Conservation (phyloP, 2,797 vertebrate species). For the Botia almorhae region DNA sequence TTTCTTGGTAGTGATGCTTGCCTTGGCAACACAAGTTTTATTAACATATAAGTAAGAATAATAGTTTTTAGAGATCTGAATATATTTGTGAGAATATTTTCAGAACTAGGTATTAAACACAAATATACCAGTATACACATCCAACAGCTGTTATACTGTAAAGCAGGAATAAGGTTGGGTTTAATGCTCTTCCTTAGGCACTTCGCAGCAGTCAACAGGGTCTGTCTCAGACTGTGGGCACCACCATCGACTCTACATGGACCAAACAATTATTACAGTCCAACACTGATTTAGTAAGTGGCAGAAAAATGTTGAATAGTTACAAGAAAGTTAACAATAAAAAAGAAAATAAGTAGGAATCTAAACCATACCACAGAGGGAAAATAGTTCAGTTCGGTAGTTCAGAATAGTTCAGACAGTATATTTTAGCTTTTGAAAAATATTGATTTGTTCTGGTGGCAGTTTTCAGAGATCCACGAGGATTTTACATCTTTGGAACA, state of each 20-base stretch:
- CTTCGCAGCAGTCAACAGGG: conserved; percentile 69
- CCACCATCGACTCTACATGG: conserved; percentile 69
- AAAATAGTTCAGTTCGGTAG: too few relatives aligned
- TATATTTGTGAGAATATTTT: too few relatives aligned
- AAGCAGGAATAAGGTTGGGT: neutral
- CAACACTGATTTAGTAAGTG: conserved; percentile 76
- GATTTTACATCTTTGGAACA: conserved; percentile 73
- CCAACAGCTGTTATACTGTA: neutral
- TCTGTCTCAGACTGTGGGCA: conserved; percentile 52
- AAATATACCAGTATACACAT: neutral
- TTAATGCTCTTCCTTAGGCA: conserved; percentile 61
- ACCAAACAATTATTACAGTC: conserved; percentile 74
- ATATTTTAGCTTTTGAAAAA: neutral
- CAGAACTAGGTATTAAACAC: too few relatives aligned
- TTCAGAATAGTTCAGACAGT: too few relatives aligned
- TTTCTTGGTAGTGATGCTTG: too few relatives aligned
- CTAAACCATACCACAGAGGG: neutral
- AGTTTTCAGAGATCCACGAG: conserved; percentile 77
- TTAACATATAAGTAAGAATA: neutral
- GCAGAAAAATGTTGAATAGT: neutral
- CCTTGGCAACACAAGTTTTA: too few relatives aligned
- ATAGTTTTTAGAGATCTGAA: too few relatives aligned
- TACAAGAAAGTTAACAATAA: neutral
- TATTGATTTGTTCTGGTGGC: conserved; percentile 28
- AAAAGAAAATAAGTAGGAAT: too few relatives aligned